Evolutionary conservation across 2,888 invertebrate species (phyloP).

Genomic region (Branchipolynoe longqiensis): DNA sequence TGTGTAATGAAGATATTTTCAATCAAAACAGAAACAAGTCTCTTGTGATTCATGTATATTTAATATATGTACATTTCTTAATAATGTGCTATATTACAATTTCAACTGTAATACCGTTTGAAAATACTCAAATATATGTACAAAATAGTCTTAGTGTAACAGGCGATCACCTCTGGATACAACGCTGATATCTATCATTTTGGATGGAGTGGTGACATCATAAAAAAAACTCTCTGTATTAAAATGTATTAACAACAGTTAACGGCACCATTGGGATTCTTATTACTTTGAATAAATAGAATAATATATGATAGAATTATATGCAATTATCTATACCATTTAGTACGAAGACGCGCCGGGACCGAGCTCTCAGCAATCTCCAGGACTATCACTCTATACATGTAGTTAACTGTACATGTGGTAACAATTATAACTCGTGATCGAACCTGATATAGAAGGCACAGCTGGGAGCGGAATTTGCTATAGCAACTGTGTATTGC

Average conservation of each 20-base stretch:
- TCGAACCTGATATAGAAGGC: conserved; percentile 38
- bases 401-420: not conserved
- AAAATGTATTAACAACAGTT: conserved; percentile 16
- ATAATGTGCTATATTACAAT: conserved; percentile 45
- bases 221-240: not conserved
- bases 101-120: conserved; percentile 7
- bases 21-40: not conserved
- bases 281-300: conserved; percentile 40
- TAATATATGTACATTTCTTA: conserved; percentile 25
- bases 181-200: conserved; percentile 5
- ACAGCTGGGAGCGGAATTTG: conserved; percentile 35
- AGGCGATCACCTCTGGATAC: conserved; percentile 5
- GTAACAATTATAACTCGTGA: conserved; percentile 21
- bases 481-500: conserved; percentile 30
- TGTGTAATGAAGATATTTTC: no score
- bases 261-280: conserved; percentile 36
- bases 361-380: no score
- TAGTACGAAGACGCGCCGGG: not conserved
- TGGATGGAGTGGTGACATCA: conserved; percentile 33
- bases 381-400: no score
- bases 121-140: conserved; percentile 38
- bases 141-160: conserved; percentile 22
- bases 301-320: conserved; percentile 12
- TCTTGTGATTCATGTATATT: conserved; percentile 1
- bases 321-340: conserved; percentile 16